Evolutionary conservation across 2,797 vertebrate genomes (phyloP).

Genomic region (Cercopithecus diana): DNA sequence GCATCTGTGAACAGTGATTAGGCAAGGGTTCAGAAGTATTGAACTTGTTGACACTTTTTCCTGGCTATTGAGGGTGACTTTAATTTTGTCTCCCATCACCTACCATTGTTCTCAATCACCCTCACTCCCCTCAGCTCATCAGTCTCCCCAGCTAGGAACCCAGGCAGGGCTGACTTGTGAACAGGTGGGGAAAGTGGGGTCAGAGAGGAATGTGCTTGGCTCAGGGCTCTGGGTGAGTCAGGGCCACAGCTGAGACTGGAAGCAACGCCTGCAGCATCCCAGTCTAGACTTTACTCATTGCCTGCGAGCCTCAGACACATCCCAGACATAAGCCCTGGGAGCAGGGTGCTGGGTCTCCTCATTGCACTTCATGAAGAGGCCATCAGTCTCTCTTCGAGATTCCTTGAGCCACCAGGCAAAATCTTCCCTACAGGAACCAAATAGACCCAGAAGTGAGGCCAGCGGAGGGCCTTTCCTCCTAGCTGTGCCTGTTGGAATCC

Average conservation of each 20-base stretch:
- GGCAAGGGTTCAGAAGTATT: not conserved
- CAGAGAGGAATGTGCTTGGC: not conserved
- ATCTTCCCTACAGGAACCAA: not conserved
- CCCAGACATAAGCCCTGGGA: not conserved
- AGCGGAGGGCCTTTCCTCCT: not conserved
- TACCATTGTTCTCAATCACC: not conserved
- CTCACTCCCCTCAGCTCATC: not conserved
- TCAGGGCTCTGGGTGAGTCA: not conserved
- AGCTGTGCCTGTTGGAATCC: not conserved
- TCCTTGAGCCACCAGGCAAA: not conserved
- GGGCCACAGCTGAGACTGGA: not conserved
- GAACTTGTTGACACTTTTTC: not conserved
- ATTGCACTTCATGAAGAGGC: not conserved
- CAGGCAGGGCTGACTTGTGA: not conserved
- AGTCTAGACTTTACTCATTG: not conserved
- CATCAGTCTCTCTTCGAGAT: not conserved
- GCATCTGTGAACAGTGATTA: not conserved
- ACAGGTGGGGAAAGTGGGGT: not conserved
- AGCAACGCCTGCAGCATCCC: not conserved
- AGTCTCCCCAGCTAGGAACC: not conserved
- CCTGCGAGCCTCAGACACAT: not conserved
- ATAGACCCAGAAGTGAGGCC: not conserved
- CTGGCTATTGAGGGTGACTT: not conserved
- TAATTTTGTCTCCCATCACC: not conserved
- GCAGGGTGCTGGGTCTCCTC: not conserved